These are phyloP conservation scores for Linepithema humile DNA, from an alignment of 1,140 invertebrate species.

Conservation along the genomic window DNA sequence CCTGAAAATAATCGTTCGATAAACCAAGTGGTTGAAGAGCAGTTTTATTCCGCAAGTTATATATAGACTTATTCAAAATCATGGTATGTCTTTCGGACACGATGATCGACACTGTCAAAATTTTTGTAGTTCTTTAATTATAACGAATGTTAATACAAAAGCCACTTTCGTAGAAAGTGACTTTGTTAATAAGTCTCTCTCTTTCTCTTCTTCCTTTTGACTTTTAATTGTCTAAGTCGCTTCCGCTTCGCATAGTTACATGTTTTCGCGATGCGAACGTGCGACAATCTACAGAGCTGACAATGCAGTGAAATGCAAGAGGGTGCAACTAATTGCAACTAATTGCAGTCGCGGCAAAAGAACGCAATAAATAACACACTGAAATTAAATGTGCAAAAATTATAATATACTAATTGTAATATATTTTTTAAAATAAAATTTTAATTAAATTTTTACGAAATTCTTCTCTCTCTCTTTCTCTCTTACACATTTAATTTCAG, in stretches of 20 bases:
- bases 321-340: no score
- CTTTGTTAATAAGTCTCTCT: not conserved
- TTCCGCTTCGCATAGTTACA: constrained; percentile 21
- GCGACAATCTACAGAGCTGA: not conserved
- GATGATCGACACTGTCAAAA: no score
- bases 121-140: no score
- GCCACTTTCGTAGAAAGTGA: no score
- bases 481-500: no score
- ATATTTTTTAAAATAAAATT: no score
- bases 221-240: not conserved
- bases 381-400: no score
- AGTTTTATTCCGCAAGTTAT: not conserved
- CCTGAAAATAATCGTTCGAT: constrained; percentile 58
- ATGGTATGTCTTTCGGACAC: no score
- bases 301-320: not conserved
- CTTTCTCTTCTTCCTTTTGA: not conserved
- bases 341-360: not conserved
- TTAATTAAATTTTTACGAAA: no score
- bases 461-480: not conserved
- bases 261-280: not conserved
- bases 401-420: no score
- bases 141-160: no score
- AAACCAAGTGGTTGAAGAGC: not conserved
- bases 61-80: not conserved
- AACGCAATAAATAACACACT: not conserved